Percentiles rank a stretch among this genome's conserved stretches.
phyloP scores from a whole-genome alignment of 1,140 invertebrate species.

The Brachionus koreanus region DNA sequence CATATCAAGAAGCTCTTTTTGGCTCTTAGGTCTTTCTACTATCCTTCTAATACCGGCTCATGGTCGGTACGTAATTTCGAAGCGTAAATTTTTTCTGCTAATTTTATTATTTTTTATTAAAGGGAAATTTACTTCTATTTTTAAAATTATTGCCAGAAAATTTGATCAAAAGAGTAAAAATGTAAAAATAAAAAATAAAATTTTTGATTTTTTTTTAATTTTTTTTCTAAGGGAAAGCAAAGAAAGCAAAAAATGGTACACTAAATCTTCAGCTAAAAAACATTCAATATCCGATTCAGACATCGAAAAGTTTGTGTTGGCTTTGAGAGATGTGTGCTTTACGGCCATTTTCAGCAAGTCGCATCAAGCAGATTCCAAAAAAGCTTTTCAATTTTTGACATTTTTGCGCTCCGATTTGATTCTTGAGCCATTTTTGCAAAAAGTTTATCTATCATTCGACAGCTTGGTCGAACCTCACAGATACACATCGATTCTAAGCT shows the following conservation, averaged over 20 bases:
- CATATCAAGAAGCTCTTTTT: conserved; percentile 76
- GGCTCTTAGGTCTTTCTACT: conserved; percentile 78
- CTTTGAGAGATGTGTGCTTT: conserved; percentile 67
- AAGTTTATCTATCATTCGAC: conserved; percentile 67
- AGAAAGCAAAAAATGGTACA: conserved; percentile 44
- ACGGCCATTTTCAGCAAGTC: conserved; percentile 73
- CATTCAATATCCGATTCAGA: conserved; percentile 74
- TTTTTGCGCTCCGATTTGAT: conserved; percentile 75
- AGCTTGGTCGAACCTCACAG: conserved; percentile 81
- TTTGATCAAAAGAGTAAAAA: conserved; percentile 64
- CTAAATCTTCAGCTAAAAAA: conserved; percentile 57
- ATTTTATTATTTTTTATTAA: conserved; percentile 46
- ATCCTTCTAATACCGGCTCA: conserved; percentile 78
- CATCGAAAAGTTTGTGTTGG: conserved; percentile 75
- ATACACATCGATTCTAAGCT: conserved; percentile 72
- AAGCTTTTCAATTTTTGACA: conserved; percentile 71
- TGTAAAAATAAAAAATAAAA: conserved; percentile 49
- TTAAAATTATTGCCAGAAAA: conserved; percentile 54
- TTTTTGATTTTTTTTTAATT: background rate
- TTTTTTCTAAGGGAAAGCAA: background rate
- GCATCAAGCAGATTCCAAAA: conserved; percentile 65
- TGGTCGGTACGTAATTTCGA: conserved; percentile 64
- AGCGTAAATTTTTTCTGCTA: background rate
- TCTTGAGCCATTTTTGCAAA: conserved; percentile 75
- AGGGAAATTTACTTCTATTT: conserved; percentile 51